Evolutionary conservation across 2,113 vertebrate genomes (phyloP).

Genomic region (Chitala chitala): DNA sequence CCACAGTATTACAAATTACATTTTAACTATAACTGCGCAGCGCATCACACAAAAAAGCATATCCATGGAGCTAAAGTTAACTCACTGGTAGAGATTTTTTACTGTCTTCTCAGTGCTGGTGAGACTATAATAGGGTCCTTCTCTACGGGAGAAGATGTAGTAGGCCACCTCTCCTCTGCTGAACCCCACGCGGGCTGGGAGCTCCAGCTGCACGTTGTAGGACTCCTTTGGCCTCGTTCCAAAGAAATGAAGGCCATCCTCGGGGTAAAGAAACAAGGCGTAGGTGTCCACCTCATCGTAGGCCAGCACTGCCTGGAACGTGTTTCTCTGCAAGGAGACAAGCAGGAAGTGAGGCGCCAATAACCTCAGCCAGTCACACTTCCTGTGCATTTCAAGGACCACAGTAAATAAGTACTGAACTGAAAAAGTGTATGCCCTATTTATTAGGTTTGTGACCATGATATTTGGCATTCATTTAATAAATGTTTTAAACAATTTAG

Average conservation of each 20-base stretch:
- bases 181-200: slow-evolving; percentile 90
- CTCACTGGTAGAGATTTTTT: slow-evolving; percentile 82
- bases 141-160: slow-evolving; percentile 56
- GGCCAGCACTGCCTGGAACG: slow-evolving; percentile 85
- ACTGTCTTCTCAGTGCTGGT: slow-evolving; percentile 75
- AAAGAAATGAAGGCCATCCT: slow-evolving; percentile 79
- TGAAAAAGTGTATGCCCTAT: too few relatives aligned
- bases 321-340: slow-evolving; percentile 72
- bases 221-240: slow-evolving; percentile 87
- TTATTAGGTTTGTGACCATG: too few relatives aligned
- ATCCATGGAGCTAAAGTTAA: slow-evolving; percentile 11
- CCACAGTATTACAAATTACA: not conserved
- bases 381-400: not conserved
- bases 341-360: not conserved
- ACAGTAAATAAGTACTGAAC: too few relatives aligned
- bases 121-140: slow-evolving; percentile 76
- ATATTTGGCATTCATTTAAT: too few relatives aligned
- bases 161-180: slow-evolving; percentile 76
- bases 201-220: slow-evolving; percentile 85
- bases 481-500: too few relatives aligned
- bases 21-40: not conserved
- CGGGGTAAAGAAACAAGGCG: slow-evolving; percentile 83
- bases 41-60: not conserved
- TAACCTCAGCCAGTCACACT: not conserved
- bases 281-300: slow-evolving; percentile 76